Base-by-base conservation (phyloP, 2,888 invertebrate genomes). In the Aromia moschata region DNA sequence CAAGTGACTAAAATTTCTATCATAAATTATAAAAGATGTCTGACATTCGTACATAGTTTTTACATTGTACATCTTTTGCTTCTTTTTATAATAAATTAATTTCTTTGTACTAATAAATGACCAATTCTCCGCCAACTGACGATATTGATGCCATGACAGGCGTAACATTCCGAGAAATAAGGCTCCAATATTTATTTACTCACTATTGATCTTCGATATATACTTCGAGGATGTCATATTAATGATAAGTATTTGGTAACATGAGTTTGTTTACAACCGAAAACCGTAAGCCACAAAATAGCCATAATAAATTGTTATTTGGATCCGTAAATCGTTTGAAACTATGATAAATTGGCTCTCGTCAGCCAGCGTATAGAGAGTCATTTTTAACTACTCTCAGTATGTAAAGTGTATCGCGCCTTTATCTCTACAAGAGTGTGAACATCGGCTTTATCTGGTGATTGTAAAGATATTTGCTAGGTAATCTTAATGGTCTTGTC, bases 401-500 rank as follows among this genome's bases (percentile, higher is more conserved):
- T 49, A 49, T 40, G 40, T 52, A 52, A 49, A 49, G 41, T 41
- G 52, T 54, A 54, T 54, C 31, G 40, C 58, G 38, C 52, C 45
- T 47, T 58, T 65, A 65, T 65, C 64, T 57, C n/a, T 54, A 65
- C 64, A 65, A 41, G 46, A 58, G 60, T 65, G 65, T 62, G 65
- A 65, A 65, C 62, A 65, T 43, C 41, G 36, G 46, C 56, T 58
- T 65, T 65, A 65, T 62, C 65, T 60, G 18, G 55, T 43, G 62
- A 62, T 64, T 64, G 59, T 57, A 41, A 30, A 54, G 55, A 61
- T 59, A 65, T 65, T 65, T 62, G 65, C 61, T 65, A 38, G 52
- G 53, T 54, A 61, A 65, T 65, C 65, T 65, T 65, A 65, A 65
- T 61, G 61, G 62, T 58, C 58, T 46, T 65, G 64, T 65, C 55